A percentile compares a stretch with the other conserved stretches of the same genome.
phyloP scores from a whole-genome alignment of 1,140 invertebrate genomes.

The Diorhabda sublineata region DNA sequence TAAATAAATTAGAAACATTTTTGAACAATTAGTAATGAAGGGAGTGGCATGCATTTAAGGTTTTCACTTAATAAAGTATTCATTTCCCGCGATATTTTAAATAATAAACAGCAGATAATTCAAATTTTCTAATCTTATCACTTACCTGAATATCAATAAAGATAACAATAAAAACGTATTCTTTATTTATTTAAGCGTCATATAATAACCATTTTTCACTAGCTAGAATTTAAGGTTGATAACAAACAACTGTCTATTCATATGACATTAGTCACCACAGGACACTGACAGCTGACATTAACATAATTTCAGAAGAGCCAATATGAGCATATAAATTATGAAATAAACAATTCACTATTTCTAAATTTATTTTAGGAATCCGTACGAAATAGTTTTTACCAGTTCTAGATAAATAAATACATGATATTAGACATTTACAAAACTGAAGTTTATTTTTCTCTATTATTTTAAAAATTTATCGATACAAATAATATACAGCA shows the following conservation, averaged over 20 bases:
- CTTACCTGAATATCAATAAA: background rate
- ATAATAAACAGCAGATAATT: background rate
- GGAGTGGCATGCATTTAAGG: constrained; percentile 9
- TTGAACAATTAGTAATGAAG: background rate
- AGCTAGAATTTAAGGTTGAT: background rate
- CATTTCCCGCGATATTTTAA: background rate
- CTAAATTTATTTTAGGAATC: too few species aligned
- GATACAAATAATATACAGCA: too few species aligned
- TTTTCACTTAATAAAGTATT: background rate
- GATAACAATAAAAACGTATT: background rate
- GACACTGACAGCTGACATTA: background rate
- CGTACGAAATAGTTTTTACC: too few species aligned
- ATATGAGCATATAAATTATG: too few species aligned
- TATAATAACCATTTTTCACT: background rate
- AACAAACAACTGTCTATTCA: background rate
- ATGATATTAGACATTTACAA: too few species aligned
- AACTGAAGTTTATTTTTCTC: too few species aligned
- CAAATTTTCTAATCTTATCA: background rate
- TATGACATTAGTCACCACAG: background rate
- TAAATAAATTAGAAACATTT: background rate
- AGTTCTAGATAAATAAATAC: too few species aligned
- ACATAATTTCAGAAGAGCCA: background rate
- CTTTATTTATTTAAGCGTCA: background rate
- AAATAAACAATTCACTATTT: too few species aligned
- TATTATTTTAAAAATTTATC: too few species aligned